Evolutionary conservation across 2,888 invertebrate species (phyloP).

Genomic region (Cephus spinipes): DNA sequence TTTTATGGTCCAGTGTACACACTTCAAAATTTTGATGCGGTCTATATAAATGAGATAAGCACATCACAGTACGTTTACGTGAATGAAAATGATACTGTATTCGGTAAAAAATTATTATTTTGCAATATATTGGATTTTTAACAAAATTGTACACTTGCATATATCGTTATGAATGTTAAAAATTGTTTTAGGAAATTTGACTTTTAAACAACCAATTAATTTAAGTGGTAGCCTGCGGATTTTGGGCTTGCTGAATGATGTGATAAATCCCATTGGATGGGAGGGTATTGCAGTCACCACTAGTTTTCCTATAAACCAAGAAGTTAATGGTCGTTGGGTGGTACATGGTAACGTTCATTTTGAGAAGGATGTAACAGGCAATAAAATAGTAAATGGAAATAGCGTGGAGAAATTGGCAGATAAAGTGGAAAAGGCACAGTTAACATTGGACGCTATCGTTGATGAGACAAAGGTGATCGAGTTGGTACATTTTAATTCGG

Average conservation of each 20-base stretch:
- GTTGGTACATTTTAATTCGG: neutral
- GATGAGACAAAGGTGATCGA: constrained; percentile 25
- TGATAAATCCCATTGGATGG: constrained; percentile 41
- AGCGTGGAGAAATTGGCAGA: constrained; percentile 52
- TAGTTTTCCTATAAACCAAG: constrained; percentile 51
- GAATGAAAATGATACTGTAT: constrained; percentile 35
- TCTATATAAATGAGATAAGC: constrained; percentile 41
- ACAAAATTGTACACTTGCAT: neutral
- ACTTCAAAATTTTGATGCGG: constrained; percentile 40
- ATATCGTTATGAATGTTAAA: neutral
- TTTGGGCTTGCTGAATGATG: constrained; percentile 37
- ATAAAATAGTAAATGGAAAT: constrained; percentile 56
- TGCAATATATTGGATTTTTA: neutral
- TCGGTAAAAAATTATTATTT: constrained; percentile 31
- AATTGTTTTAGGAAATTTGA: constrained; percentile 41
- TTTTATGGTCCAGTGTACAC: constrained; percentile 40
- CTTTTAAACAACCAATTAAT: constrained; percentile 39
- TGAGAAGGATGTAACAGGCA: constrained; percentile 55
- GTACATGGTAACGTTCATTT: constrained; percentile 63
- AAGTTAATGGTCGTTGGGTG: constrained; percentile 68
- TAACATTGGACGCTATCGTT: constrained; percentile 20
- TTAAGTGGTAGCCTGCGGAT: constrained; percentile 36
- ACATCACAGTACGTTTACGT: constrained; percentile 33
- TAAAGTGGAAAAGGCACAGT: constrained; percentile 38
- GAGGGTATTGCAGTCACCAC: constrained; percentile 34